Evolutionary conservation across 1,140 invertebrate genomes (phyloP).

Genomic region (Drosophila pallidifrons): DNA sequence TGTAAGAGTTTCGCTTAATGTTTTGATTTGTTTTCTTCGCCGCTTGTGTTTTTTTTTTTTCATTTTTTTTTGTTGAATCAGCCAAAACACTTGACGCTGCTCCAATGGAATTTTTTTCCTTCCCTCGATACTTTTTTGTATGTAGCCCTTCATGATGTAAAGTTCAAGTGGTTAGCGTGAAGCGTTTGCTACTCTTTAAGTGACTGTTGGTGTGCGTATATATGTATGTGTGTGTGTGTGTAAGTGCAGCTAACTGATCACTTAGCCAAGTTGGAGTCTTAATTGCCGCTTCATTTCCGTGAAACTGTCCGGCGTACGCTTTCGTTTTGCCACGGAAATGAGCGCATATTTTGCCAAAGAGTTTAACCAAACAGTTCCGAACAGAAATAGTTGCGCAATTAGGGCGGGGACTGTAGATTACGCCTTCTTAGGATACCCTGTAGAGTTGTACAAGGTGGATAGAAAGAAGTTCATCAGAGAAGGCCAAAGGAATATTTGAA

Average conservation of each 20-base stretch:
- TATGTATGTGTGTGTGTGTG: slow-evolving; percentile 27
- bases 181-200: slow-evolving; percentile 20
- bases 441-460: background rate
- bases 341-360: slow-evolving; percentile 79
- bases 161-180: slow-evolving; percentile 35
- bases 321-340: slow-evolving; percentile 77
- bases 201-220: background rate
- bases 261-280: slow-evolving; percentile 45
- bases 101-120: slow-evolving; percentile 55
- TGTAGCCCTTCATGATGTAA: slow-evolving; percentile 44
- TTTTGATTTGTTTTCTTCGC: slow-evolving; percentile 28
- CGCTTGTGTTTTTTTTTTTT: slow-evolving; percentile 19
- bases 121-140: slow-evolving; percentile 6
- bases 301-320: slow-evolving; percentile 53
- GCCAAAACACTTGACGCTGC: slow-evolving; percentile 71
- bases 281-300: slow-evolving; percentile 78
- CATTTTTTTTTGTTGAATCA: slow-evolving; percentile 66
- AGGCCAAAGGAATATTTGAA: too few species aligned
- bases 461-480: too few species aligned
- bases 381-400: slow-evolving; percentile 37
- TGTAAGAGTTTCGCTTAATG: slow-evolving; percentile 46
- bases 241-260: slow-evolving; percentile 34
- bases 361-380: slow-evolving; percentile 46
- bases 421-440: slow-evolving; percentile 42
- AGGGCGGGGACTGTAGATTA: slow-evolving; percentile 37